A percentile compares a stretch with the other conserved stretches of the same genome.
Evolutionary conservation across 1,140 invertebrate genomes (phyloP).

Genomic region (Conus betulinus): DNA sequence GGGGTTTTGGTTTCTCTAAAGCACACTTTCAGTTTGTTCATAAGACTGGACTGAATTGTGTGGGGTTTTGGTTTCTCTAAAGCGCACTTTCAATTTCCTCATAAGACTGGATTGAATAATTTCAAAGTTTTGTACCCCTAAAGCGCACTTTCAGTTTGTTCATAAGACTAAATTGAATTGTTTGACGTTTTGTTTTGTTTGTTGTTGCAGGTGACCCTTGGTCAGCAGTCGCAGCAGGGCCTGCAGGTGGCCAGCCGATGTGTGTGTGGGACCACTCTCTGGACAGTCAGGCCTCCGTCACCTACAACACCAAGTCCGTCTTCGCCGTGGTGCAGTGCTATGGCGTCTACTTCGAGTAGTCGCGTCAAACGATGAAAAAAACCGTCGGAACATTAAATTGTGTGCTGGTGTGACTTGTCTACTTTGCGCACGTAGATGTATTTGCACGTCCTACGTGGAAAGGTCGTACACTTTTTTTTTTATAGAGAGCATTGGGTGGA

Average conservation of each 20-base stretch:
- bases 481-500: too few species aligned
- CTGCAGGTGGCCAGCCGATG: constrained; percentile 66
- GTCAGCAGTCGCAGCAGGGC: constrained; percentile 61
- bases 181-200: too few species aligned
- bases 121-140: too few species aligned
- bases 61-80: too few species aligned
- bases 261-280: constrained; percentile 65
- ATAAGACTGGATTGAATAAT: too few species aligned
- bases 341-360: constrained; percentile 68
- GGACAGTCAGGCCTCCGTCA: constrained; percentile 64
- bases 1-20: too few species aligned
- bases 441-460: background rate
- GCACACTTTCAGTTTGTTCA: too few species aligned
- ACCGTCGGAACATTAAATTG: background rate
- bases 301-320: constrained; percentile 60
- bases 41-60: too few species aligned
- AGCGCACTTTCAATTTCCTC: too few species aligned
- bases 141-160: too few species aligned
- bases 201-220: constrained; percentile 54
- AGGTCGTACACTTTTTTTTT: too few species aligned
- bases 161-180: too few species aligned
- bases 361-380: background rate
- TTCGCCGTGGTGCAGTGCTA: constrained; percentile 69
- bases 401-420: background rate
- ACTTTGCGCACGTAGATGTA: background rate